phyloP scores from a whole-genome alignment of 2,113 vertebrate species.

The Apus apus region DNA sequence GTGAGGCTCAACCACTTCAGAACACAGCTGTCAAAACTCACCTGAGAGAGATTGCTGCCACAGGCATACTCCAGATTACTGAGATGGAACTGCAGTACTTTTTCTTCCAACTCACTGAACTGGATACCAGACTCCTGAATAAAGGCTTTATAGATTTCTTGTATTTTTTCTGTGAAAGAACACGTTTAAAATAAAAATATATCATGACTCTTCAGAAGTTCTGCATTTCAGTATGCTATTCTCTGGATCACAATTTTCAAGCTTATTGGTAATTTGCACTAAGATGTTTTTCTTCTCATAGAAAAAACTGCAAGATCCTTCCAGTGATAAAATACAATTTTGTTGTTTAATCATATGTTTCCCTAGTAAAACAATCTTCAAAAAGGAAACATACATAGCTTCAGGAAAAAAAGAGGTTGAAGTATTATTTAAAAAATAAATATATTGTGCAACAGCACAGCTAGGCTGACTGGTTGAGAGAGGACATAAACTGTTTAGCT shows the following conservation, averaged over 20 bases:
- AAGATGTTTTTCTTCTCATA: not conserved
- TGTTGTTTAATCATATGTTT: not conserved
- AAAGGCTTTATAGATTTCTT: slow-evolving; percentile 93
- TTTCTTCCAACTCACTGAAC: slow-evolving; percentile 93
- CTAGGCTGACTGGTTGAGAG: not conserved
- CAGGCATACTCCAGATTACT: slow-evolving; percentile 97
- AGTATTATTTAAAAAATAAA: not conserved
- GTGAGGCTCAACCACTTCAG: not conserved
- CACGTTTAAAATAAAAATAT: not conserved
- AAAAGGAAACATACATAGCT: not conserved
- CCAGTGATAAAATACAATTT: not conserved
- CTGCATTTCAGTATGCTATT: not conserved
- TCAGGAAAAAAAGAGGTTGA: not conserved
- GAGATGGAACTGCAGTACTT: slow-evolving; percentile 96
- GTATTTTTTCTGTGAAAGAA: slow-evolving; percentile 87
- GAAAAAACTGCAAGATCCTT: not conserved
- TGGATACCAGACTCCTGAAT: slow-evolving; percentile 94
- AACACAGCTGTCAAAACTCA: slow-evolving; percentile 2
- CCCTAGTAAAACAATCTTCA: not conserved
- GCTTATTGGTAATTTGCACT: not conserved
- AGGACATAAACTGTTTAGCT: not conserved
- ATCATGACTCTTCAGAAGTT: not conserved
- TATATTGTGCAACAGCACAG: not conserved
- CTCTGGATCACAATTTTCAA: not conserved
- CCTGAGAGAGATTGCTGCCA: slow-evolving; percentile 91